Evolutionary conservation across 2,797 vertebrate species (phyloP), one percentile per base, ranked within the genome.

Genomic region (Merluccius polli): DNA sequence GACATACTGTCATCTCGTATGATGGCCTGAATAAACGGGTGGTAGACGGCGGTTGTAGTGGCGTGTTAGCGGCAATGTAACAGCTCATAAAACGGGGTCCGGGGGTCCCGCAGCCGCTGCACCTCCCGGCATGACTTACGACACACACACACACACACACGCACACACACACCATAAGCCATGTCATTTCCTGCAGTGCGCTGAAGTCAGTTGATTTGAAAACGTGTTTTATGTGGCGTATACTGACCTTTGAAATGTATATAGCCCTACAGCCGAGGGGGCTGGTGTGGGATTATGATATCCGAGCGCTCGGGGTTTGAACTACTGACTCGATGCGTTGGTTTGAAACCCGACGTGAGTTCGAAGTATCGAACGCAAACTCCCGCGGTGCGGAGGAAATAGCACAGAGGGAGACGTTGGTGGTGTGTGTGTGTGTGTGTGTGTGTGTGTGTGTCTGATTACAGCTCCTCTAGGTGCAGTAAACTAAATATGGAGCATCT

Each of bases 311-410:
- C 13, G 0, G 63, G 78, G 72, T 82, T 83, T 79, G n/a, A 79
- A 83, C 74, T 75, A 59, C 63, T 15, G 68, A 71, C 75, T 48
- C 81, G 3, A 48, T 69, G 48, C 24, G 74, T 21, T 52, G 75
- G 83, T 69, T 76, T 38, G 78, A 83, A 90, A 85, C 80, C 78
- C 74, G 78, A 75, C 79, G 2, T 83, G 71, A 80, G 74, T 88
- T 85, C 82, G 77, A 81, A 88, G 80, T 83, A 85, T 82, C 75
- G 83, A 82, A 85, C 69, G 75, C 63, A 70, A 89, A 86, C 82
- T 74, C 33, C 78, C 2, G 15, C 13, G 41, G 15, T 3, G 78
- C 67, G 76, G 75, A 80, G 80, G 74, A 79, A 86, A 81, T 68
- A 70, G 77, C 69, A 33, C 4, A 69, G 77, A 69, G 67, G 75